phyloP scores from a whole-genome alignment of 1,140 invertebrate genomes.

The Uloborus diversus region DNA sequence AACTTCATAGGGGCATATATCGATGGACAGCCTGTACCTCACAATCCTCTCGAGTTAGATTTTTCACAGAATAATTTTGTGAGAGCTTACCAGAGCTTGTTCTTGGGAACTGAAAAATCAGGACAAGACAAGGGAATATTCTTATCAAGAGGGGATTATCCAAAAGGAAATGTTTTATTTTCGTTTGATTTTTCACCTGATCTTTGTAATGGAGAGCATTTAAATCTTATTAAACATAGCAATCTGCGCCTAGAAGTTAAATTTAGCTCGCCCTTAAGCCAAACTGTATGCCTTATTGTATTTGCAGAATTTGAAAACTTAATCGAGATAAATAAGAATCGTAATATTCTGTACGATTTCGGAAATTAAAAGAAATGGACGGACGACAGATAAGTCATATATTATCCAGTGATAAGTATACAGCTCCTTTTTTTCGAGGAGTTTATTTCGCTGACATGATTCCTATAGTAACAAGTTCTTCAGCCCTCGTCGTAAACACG shows the following conservation, averaged over 20 bases:
- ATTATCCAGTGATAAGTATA: no score
- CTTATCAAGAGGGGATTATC: not conserved
- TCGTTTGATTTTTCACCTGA: not conserved
- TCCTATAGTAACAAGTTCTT: no score
- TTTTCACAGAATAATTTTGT: not conserved
- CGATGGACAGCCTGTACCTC: not conserved
- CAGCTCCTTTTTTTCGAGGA: no score
- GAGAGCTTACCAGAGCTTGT: not conserved
- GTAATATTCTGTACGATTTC: not conserved
- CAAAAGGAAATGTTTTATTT: not conserved
- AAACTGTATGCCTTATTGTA: not conserved
- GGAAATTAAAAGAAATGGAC: no score
- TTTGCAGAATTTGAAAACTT: not conserved
- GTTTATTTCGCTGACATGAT: no score
- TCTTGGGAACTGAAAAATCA: no score
- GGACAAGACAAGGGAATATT: not conserved
- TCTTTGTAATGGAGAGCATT: not conserved
- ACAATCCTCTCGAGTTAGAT: not conserved
- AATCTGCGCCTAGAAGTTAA: not conserved
- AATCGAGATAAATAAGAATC: not conserved
- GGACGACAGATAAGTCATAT: no score
- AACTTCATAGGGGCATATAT: not conserved
- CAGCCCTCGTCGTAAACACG: no score
- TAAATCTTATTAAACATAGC: not conserved
- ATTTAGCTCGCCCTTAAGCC: not conserved